A percentile compares a stretch with the other conserved stretches of the same genome.
Conservation (phyloP, 2,797 vertebrate species). For the Rhinatrema bivittatum region DNA sequence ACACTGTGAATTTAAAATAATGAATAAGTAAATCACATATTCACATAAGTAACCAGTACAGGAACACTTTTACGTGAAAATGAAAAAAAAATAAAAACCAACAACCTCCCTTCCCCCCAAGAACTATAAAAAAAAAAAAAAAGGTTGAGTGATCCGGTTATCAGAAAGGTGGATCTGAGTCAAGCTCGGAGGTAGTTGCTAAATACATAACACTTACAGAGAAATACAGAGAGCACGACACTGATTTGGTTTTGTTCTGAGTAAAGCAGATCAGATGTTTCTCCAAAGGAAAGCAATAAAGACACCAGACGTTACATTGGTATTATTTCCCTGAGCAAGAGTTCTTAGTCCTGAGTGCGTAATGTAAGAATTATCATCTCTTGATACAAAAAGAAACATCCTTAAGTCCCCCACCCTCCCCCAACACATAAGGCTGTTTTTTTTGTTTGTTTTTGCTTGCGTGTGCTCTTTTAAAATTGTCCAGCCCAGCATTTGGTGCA, state of each 20-base stretch:
- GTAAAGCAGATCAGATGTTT: conserved; percentile 75
- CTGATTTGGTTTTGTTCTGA: conserved; percentile 74
- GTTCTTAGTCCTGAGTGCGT: conserved; percentile 92
- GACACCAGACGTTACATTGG: conserved; percentile 62
- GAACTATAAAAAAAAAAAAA: no score
- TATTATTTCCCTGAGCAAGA: conserved; percentile 98
- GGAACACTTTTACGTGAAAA: conserved; percentile 44
- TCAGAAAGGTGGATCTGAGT: conserved; percentile 67
- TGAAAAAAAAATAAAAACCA: conserved; percentile 47
- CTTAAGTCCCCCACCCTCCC: no score
- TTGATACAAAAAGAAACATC: conserved; percentile 68
- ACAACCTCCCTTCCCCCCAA: no score
- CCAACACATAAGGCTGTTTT: no score
- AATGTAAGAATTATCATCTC: conserved; percentile 78
- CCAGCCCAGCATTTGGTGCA: no score
- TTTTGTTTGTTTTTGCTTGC: no score
- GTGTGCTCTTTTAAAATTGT: no score
- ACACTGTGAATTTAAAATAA: conserved; percentile 46
- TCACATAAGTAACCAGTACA: conserved; percentile 46
- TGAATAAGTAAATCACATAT: conserved; percentile 32
- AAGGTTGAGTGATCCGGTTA: conserved; percentile 60
- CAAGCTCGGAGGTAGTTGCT: conserved; percentile 94
- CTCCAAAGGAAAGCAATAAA: conserved; percentile 68
- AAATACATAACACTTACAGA: conserved; percentile 73
- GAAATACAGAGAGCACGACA: conserved; percentile 60